These are phyloP conservation scores for Artibeus jamaicensis DNA, from an alignment of 2,797 vertebrate species.

Conservation along the genomic window DNA sequence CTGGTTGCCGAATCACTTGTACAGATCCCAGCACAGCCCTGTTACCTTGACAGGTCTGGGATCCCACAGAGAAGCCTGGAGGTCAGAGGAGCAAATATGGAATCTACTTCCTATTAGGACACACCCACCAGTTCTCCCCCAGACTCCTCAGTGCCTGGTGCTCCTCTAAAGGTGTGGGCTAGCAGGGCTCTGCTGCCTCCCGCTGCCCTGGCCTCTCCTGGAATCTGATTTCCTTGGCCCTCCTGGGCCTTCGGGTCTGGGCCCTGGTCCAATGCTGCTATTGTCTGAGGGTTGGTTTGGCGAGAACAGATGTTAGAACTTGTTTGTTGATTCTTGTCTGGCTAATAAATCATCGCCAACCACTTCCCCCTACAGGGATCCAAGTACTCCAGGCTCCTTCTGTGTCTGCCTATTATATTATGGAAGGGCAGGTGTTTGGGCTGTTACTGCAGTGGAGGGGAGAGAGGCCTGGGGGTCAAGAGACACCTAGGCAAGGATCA, in stretches of 20 bases:
- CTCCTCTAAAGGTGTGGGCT: neutral
- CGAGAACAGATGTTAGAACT: constrained; percentile 75
- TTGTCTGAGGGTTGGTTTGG: constrained; percentile 66
- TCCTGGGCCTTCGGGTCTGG: constrained; percentile 58
- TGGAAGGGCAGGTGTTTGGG: neutral
- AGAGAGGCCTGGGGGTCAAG: neutral
- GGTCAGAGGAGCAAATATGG: neutral
- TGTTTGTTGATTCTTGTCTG: constrained; percentile 72
- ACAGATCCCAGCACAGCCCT: neutral
- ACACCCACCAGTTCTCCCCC: neutral
- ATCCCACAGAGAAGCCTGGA: neutral
- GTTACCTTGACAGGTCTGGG: neutral
- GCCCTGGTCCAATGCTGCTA: constrained; percentile 70
- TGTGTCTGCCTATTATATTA: neutral
- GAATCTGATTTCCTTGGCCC: constrained; percentile 56
- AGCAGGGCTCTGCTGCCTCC: neutral
- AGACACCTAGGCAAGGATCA: neutral
- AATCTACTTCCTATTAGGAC: neutral
- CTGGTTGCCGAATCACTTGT: neutral
- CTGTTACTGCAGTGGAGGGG: neutral
- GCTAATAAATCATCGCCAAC: constrained; percentile 74
- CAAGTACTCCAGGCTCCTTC: constrained; percentile 22
- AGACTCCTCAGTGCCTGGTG: neutral
- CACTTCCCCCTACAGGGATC: constrained; percentile 31
- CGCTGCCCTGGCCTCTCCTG: neutral